Evolutionary conservation across 2,797 vertebrate species (phyloP).

Genomic region (Sphenopsis melanotis): DNA sequence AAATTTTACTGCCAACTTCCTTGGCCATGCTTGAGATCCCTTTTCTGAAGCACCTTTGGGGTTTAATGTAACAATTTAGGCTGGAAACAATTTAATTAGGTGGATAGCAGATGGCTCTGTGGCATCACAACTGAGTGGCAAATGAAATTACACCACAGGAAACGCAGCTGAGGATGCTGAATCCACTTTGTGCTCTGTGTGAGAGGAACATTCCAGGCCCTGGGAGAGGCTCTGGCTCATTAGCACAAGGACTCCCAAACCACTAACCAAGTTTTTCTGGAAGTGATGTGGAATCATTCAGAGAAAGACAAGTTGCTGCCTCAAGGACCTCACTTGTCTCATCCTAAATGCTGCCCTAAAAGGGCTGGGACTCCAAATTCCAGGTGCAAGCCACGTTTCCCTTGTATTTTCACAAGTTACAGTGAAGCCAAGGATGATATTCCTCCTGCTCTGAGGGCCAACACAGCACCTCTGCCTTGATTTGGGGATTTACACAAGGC

Average conservation of each 20-base stretch:
- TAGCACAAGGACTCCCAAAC: slow-evolving; percentile 16
- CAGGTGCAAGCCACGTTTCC: not conserved
- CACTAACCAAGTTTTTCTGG: not conserved
- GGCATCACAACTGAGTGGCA: not conserved
- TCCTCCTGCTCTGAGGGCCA: not conserved
- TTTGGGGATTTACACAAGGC: not conserved
- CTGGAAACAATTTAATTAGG: slow-evolving; percentile 38
- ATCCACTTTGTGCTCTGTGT: not conserved
- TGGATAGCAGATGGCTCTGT: not conserved
- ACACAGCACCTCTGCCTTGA: not conserved
- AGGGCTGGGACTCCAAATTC: not conserved
- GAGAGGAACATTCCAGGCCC: not conserved
- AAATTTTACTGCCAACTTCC: not conserved
- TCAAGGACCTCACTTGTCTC: not conserved
- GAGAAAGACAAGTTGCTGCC: not conserved
- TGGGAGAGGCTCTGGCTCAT: slow-evolving; percentile 22
- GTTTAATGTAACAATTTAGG: not conserved
- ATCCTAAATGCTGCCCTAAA: not conserved
- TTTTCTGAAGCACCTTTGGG: not conserved
- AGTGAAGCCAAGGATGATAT: not conserved
- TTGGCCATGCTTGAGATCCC: not conserved
- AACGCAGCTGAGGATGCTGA: not conserved
- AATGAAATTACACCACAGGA: slow-evolving; percentile 20
- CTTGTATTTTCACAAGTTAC: not conserved
- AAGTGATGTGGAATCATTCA: not conserved